A percentile compares a stretch with the other conserved stretches of the same genome.
Conservation (phyloP, 2,888 invertebrate species). For the Nephrotoma flavescens region DNA sequence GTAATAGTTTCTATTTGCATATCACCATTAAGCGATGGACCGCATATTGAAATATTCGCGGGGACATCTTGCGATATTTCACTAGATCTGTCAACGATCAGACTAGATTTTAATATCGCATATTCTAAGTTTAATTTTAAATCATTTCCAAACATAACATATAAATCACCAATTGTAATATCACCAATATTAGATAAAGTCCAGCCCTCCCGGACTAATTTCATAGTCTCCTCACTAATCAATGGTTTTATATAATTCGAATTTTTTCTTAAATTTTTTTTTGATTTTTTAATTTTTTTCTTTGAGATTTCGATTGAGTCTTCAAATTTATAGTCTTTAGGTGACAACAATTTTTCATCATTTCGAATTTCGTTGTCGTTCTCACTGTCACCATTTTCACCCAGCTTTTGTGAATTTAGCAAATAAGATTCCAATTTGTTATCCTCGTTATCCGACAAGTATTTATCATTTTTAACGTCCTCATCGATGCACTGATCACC, state of each 20-base stretch:
- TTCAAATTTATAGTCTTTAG: conserved; percentile 12
- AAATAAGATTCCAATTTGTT: conserved; percentile 6
- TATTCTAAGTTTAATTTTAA: conserved; percentile 64
- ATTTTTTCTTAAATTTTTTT: background rate
- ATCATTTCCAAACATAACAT: conserved; percentile 62
- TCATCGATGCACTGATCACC: conserved; percentile 23
- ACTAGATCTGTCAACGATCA: background rate
- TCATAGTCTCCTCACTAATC: conserved; percentile 27
- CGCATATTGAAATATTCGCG: background rate
- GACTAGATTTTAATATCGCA: conserved; percentile 9
- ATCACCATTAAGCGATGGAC: background rate
- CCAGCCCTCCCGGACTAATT: conserved; percentile 50
- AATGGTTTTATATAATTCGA: conserved; percentile 18
- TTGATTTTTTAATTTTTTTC: conserved; percentile 5
- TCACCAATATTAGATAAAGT: conserved; percentile 58
- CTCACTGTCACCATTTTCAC: background rate
- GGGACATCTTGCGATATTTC: background rate
- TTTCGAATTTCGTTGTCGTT: background rate
- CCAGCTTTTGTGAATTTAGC: background rate
- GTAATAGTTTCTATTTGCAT: background rate
- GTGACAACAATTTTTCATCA: background rate
- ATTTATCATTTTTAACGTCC: background rate
- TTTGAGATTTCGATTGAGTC: background rate
- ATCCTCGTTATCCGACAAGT: conserved; percentile 5
- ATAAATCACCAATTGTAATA: conserved; percentile 77